phyloP scores from a whole-genome alignment of 2,888 invertebrate genomes.

The Platycheirus rosarum region DNA sequence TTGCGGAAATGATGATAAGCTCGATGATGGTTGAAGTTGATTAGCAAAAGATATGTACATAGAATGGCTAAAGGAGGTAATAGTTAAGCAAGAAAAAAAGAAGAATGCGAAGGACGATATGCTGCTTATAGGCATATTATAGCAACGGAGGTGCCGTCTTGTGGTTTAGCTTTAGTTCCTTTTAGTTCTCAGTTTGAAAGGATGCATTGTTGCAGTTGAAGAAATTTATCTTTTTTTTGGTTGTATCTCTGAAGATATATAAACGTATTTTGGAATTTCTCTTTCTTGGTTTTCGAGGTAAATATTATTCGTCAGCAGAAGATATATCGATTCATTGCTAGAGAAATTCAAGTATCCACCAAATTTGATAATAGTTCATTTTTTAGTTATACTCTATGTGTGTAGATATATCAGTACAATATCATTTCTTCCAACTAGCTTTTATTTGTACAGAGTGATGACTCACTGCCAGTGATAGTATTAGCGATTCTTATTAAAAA shows the following conservation, averaged over 20 bases:
- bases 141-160: conserved; percentile 11
- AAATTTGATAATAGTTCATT: no score
- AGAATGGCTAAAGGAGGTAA: conserved; percentile 7
- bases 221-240: background rate
- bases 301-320: background rate
- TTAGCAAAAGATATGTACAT: conserved; percentile 40
- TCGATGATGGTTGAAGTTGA: conserved; percentile 58
- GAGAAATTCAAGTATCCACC: no score
- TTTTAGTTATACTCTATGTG: no score
- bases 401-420: no score
- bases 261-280: background rate
- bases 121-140: background rate
- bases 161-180: conserved; percentile 13
- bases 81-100: no score
- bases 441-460: no score
- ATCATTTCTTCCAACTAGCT: no score
- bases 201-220: conserved; percentile 6
- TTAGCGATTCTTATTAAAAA: no score
- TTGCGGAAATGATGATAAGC: conserved; percentile 71
- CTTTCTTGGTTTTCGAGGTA: background rate
- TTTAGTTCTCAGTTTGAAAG: background rate
- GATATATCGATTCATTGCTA: background rate
- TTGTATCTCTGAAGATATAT: background rate
- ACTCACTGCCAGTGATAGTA: no score
- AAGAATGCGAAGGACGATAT: background rate